Evolutionary conservation across 1,140 invertebrate species (phyloP), one percentile per base, ranked within the genome.

Genomic region (Anastrepha ludens): DNA sequence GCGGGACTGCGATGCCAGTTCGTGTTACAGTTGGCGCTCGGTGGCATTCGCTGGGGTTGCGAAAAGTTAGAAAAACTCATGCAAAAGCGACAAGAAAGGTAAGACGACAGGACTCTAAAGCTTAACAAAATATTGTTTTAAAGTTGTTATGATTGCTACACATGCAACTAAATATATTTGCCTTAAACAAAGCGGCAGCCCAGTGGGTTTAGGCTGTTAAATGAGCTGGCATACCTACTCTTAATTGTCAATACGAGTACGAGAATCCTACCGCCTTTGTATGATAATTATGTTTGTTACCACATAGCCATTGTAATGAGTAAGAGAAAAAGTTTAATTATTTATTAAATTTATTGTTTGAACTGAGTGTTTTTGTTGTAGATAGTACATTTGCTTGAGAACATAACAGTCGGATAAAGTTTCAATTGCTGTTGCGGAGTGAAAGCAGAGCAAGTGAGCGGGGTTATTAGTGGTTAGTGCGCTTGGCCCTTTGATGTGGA

Each of bases 71-170:
- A 81, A 81, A 81, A 81, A 50, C 74, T 55, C 74, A 58, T 55
- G 50, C 50, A 11, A 39, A 20, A 20, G 13, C 60, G 60, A 1
- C 29, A 9, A 41, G 41, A 70, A 47, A 13, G 50, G 50, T 81
- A 81, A 55, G 67, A 6, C 41, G 67, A 41, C 41, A 47, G 74
- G 17, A 47, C 41, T 81, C 20, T 55, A 81, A 55, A n/a, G 44
- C 50, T 81, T 58, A 55, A n/a, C 8, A 15, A 29, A 81, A 81
- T 81, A 81, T 81, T 81, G 47, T 81, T 81, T 81, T 20, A 17
- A 81, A 81, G n/a, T 81, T 74, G 29, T 74, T 81, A 81, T 81
- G 74, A 81, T 55, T 81, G 17, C 6, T 55, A 13, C 47, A 81
- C 44, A 81, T n/a, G 74, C 74, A 81, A 81, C 47, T 29, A 50